phyloP scores from a whole-genome alignment of 2,888 invertebrate genomes.

The Epistrophe grossulariae region DNA sequence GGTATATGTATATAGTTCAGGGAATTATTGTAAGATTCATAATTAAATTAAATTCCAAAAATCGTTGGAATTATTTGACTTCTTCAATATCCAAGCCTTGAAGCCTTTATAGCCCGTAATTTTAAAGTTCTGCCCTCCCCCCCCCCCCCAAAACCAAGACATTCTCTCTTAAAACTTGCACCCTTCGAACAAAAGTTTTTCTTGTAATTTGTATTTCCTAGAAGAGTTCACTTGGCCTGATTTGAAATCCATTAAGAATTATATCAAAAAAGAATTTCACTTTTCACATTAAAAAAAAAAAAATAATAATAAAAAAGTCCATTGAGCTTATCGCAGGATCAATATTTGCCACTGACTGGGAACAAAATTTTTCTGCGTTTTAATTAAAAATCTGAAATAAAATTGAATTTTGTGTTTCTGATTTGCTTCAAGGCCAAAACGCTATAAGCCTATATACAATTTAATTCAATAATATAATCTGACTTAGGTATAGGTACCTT shows the following conservation, averaged over 20 bases:
- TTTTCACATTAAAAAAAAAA: not conserved
- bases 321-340: slow-evolving; percentile 1
- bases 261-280: slow-evolving; percentile 1
- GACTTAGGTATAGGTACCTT: no score
- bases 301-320: not conserved
- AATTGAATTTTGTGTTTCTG: not conserved
- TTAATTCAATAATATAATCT: not conserved
- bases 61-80: slow-evolving; percentile 8
- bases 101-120: not conserved
- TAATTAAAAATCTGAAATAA: slow-evolving; percentile 2
- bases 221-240: slow-evolving; percentile 4
- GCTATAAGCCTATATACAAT: not conserved
- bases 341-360: slow-evolving; percentile 6
- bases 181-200: not conserved
- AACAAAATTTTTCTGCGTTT: not conserved
- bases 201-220: not conserved
- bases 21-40: slow-evolving; percentile 2
- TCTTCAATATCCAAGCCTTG: not conserved
- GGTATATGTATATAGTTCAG: no score
- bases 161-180: not conserved
- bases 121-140: not conserved
- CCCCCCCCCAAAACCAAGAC: not conserved
- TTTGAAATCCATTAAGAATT: slow-evolving; percentile 15
- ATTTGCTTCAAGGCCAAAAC: not conserved
- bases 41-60: slow-evolving; percentile 17